Conservation (phyloP, 2,888 invertebrate species). For the Philonicus albiceps region DNA sequence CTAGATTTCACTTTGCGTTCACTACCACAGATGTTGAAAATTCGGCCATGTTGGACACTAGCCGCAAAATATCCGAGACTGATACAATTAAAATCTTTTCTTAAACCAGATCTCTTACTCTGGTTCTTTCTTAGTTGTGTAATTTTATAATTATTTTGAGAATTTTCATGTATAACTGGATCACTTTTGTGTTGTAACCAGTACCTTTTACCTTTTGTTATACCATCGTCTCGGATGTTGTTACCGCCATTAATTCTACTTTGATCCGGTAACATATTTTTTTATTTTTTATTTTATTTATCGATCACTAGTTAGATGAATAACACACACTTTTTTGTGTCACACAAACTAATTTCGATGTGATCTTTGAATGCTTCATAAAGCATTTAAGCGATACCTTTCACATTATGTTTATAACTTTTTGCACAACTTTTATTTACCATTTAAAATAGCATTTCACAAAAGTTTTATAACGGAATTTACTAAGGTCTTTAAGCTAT, state of each 20-base stretch:
- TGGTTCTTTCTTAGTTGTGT: constrained; percentile 6
- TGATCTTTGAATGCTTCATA: not conserved
- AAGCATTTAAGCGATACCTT: not conserved
- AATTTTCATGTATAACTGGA: constrained; percentile 42
- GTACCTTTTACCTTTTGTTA: not conserved
- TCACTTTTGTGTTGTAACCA: not conserved
- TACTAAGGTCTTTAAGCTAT: not conserved
- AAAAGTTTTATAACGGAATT: constrained; percentile 3
- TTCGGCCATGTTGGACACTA: constrained; percentile 33
- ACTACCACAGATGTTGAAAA: not conserved
- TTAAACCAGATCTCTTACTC: not conserved
- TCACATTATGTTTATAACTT: constrained; percentile 21
- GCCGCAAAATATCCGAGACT: not conserved
- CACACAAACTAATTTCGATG: not conserved
- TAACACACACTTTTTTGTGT: constrained; percentile 5
- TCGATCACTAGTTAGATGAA: not conserved
- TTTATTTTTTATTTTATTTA: not conserved
- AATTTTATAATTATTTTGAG: constrained; percentile 31
- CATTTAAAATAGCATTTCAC: not conserved
- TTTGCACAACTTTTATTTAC: not conserved
- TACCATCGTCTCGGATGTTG: constrained; percentile 29
- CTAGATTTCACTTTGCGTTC: constrained; percentile 31
- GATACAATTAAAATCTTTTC: not conserved
- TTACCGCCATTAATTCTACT: constrained; percentile 41
- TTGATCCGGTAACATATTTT: constrained; percentile 45